These are phyloP conservation scores for Lates japonicus DNA, from an alignment of 2,797 vertebrate genomes.

Conservation along the genomic window DNA sequence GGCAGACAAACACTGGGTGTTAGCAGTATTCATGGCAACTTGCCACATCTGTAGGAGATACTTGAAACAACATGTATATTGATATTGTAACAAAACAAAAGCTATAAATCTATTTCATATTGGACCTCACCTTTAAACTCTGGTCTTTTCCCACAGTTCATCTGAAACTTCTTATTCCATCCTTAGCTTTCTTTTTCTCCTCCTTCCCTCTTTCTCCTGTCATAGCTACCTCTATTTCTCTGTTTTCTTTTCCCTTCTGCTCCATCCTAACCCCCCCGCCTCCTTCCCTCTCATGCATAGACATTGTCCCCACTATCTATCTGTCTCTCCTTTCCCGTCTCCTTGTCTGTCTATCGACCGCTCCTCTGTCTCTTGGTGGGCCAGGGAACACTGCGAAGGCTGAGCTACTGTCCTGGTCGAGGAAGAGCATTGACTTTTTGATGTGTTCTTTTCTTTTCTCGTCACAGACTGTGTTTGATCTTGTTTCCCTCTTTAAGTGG, in stretches of 20 bases:
- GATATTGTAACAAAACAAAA: slow-evolving; percentile 63
- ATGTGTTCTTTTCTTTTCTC: slow-evolving; percentile 81
- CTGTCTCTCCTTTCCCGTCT: slow-evolving; percentile 21
- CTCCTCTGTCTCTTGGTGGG: slow-evolving; percentile 61
- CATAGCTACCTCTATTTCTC: slow-evolving; percentile 50
- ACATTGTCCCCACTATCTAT: slow-evolving; percentile 8
- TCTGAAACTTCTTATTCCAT: slow-evolving; percentile 14
- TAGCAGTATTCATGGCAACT: slow-evolving; percentile 47
- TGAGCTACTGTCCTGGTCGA: slow-evolving; percentile 68
- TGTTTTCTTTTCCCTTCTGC: neutral
- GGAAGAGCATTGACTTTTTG: slow-evolving; percentile 78
- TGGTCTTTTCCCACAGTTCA: slow-evolving; percentile 10
- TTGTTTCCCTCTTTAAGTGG: slow-evolving; percentile 80
- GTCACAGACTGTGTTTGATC: slow-evolving; percentile 85
- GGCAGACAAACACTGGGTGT: slow-evolving; percentile 55
- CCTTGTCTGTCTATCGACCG: slow-evolving; percentile 47
- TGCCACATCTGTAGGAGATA: slow-evolving; percentile 63
- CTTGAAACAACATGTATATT: slow-evolving; percentile 74
- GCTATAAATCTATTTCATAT: slow-evolving; percentile 43
- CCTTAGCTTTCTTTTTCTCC: neutral
- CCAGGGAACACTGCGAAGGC: slow-evolving; percentile 72
- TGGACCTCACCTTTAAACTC: slow-evolving; percentile 37
- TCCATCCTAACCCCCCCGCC: neutral
- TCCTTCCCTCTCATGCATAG: slow-evolving; percentile 4
- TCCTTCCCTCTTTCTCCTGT: neutral